A percentile compares a stretch with the other conserved stretches of the same genome.
Evolutionary conservation across 2,113 vertebrate species (phyloP).

Genomic region (Platycercus adscitus): DNA sequence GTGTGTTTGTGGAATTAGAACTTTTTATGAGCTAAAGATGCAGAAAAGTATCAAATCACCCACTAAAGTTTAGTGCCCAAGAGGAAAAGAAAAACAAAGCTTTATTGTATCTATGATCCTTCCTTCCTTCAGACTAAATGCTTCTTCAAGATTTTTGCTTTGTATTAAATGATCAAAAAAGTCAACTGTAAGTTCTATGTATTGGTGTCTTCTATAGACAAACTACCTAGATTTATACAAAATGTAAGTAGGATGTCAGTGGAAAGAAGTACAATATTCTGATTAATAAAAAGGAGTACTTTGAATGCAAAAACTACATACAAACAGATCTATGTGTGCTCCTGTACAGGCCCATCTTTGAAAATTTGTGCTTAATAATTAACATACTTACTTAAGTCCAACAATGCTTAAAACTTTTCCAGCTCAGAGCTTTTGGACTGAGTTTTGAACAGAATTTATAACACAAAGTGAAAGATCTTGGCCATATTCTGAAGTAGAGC

Average conservation of each 20-base stretch:
- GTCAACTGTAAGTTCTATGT: background rate
- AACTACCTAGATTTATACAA: background rate
- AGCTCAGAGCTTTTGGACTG: background rate
- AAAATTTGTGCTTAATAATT: background rate
- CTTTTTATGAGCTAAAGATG: background rate
- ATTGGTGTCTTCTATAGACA: background rate
- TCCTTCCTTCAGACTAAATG: background rate
- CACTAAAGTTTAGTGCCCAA: background rate
- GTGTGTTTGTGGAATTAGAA: background rate
- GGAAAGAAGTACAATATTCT: background rate
- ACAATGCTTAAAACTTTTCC: background rate
- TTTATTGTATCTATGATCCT: background rate
- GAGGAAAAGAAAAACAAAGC: background rate
- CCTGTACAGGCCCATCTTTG: background rate
- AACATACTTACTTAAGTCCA: background rate
- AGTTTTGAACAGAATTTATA: background rate
- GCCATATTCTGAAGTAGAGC: background rate
- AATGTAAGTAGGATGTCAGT: background rate
- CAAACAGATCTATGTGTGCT: background rate
- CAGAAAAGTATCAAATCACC: background rate
- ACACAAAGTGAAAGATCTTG: background rate
- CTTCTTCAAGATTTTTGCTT: background rate
- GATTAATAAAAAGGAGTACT: accelerated
- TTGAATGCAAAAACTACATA: background rate
- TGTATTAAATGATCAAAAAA: background rate